These are phyloP conservation scores for Lichenostomus cassidix DNA, from an alignment of 2,113 vertebrate genomes.

Conservation along the genomic window DNA sequence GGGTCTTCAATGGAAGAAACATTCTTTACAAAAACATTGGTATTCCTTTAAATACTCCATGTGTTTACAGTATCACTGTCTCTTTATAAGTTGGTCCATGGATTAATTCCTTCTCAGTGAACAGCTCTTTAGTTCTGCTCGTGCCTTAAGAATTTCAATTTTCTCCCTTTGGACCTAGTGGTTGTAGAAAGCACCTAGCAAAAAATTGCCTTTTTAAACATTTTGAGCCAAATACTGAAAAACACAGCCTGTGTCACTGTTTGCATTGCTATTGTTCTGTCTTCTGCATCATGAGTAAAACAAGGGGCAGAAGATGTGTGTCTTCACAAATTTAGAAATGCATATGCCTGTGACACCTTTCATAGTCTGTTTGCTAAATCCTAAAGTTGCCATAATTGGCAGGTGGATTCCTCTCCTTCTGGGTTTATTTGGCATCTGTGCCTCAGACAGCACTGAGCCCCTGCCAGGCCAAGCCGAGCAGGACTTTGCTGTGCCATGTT, in stretches of 20 bases:
- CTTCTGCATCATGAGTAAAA: background rate
- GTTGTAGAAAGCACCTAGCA: background rate
- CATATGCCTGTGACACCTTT: background rate
- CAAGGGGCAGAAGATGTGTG: background rate
- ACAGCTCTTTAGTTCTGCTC: background rate
- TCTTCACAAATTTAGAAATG: background rate
- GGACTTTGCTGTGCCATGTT: background rate
- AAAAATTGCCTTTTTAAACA: background rate
- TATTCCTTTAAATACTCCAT: background rate
- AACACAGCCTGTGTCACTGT: background rate
- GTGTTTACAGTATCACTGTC: background rate
- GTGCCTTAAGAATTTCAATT: background rate
- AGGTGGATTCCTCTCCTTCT: background rate
- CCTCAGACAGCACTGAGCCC: background rate
- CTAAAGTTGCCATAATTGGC: fast-evolving
- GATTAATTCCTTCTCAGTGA: background rate
- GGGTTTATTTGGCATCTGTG: background rate
- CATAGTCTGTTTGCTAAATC: background rate
- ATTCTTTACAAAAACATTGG: background rate
- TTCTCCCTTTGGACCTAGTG: background rate
- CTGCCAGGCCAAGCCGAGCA: background rate
- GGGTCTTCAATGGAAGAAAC: background rate
- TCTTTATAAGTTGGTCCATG: background rate
- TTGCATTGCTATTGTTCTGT: background rate
- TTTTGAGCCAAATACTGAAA: background rate